Evolutionary conservation across 2,113 vertebrate species (phyloP).

Genomic region (Colaptes auratus): DNA sequence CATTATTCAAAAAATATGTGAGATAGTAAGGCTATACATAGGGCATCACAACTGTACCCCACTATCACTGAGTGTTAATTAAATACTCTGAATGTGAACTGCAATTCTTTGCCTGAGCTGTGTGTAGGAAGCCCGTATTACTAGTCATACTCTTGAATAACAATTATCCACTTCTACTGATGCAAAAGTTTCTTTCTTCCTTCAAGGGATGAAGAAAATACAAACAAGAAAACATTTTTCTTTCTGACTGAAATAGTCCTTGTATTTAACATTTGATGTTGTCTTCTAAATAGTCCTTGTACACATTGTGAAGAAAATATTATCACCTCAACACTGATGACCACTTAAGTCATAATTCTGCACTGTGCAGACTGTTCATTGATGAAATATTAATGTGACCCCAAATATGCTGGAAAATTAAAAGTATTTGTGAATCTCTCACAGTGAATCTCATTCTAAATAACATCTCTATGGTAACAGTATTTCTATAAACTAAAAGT

Average conservation of each 20-base stretch:
- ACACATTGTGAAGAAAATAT: constrained; percentile 52
- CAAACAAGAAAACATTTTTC: constrained; percentile 50
- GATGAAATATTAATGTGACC: constrained; percentile 69
- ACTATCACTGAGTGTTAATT: constrained; percentile 11
- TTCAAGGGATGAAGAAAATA: constrained; percentile 20
- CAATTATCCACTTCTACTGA: constrained; percentile 9
- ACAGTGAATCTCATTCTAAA: constrained; percentile 25
- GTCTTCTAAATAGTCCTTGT: constrained; percentile 60
- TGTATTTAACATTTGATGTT: constrained; percentile 8
- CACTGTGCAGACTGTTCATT: constrained; percentile 52
- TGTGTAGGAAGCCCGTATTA: not conserved
- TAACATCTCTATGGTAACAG: constrained; percentile 31
- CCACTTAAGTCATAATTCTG: constrained; percentile 59
- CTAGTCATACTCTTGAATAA: constrained; percentile 14
- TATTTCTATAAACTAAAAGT: constrained; percentile 42
- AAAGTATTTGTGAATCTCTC: constrained; percentile 9
- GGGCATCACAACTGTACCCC: not conserved
- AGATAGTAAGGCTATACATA: not conserved
- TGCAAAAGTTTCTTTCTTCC: constrained; percentile 39
- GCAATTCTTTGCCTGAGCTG: not conserved
- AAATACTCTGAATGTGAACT: constrained; percentile 10
- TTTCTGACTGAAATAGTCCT: constrained; percentile 36
- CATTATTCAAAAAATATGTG: constrained; percentile 36
- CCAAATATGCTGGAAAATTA: constrained; percentile 59
- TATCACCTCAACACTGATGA: constrained; percentile 65